Base-by-base conservation (phyloP, 1,140 invertebrate species). In the Drosophila ficusphila region DNA sequence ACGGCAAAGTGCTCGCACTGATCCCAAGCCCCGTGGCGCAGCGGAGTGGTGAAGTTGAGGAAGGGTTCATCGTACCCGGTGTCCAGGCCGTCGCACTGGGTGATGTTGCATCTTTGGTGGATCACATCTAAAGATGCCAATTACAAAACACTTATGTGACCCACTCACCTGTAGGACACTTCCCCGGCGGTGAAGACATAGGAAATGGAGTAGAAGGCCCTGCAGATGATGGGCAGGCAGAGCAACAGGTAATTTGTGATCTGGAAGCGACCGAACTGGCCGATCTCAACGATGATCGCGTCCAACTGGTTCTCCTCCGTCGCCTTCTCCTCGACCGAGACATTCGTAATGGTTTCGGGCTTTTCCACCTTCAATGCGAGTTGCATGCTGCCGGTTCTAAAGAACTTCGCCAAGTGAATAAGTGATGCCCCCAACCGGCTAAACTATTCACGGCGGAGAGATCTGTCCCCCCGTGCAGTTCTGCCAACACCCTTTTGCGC, bases 221-320 rank as follows among this genome's bases (percentile, higher is more conserved):
- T 91, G 61, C 94, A 92, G 4, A 93, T 90, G 8, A 93, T 91
- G 1, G 93, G 92, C 18, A 94, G 14, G 14, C 92, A 89, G 4
- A 94, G 91, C 21, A 94, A 54, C 4, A 92, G n/a, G 58, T 93
- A 93, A 19, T 92, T 93, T 6, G 85, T 76, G 11, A 93, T 71
- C 76, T 94, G 94, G 79, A 93, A 95, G 46, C 77, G 81, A 46
- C 94, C 94, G 54, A 94, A 94, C 61, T 93, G 92, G 2, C 94
- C 93, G 89, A 58, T 92, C 78, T 54, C 92, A 64, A 57, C 91
- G 77, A 47, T 79, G 51, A 78, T 93, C 79, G 27, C 48, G 52
- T 90, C 89, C 38, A 90, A 48, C 9, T 69, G 52, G 25, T 47
- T 67, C 8, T 69, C 72, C 19, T 77, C 51, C 1, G 19, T 36